Conservation (phyloP, 2,888 invertebrate species). For the Drosophila merina region DNA sequence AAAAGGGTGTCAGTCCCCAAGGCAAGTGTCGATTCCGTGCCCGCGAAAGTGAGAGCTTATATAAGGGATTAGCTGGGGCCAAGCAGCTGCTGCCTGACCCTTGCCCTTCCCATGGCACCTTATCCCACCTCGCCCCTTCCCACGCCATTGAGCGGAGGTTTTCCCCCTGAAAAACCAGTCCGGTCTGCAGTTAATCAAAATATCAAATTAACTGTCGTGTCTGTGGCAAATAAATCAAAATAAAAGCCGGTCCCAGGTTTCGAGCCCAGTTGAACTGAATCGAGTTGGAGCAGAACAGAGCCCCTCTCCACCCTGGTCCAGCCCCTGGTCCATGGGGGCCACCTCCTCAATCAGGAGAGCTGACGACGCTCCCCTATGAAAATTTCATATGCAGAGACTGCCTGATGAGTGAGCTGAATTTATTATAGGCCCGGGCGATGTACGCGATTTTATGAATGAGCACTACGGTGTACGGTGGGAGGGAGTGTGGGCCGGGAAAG, state of each 20-base stretch:
- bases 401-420: constrained; percentile 72
- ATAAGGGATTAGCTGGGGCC: constrained; percentile 54
- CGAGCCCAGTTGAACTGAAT: constrained; percentile 33
- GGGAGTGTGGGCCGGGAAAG: neutral
- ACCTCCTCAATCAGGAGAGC: constrained; percentile 40
- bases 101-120: constrained; percentile 8
- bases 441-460: constrained; percentile 63
- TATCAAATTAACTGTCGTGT: constrained; percentile 84
- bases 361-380: constrained; percentile 58
- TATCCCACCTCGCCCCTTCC: neutral
- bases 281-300: constrained; percentile 16
- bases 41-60: constrained; percentile 64
- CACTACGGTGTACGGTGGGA: constrained; percentile 23
- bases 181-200: constrained; percentile 83
- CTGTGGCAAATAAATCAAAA: constrained; percentile 84
- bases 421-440: constrained; percentile 67
- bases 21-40: constrained; percentile 28
- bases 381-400: constrained; percentile 61
- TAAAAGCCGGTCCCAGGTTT: constrained; percentile 49
- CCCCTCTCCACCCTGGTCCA: neutral
- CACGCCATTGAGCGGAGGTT: constrained; percentile 2
- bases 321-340: constrained; percentile 5
- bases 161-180: constrained; percentile 42
- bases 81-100: constrained; percentile 52
- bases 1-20: neutral